Base-by-base conservation (phyloP, 2,888 invertebrate species). In the Euproctis similis region DNA sequence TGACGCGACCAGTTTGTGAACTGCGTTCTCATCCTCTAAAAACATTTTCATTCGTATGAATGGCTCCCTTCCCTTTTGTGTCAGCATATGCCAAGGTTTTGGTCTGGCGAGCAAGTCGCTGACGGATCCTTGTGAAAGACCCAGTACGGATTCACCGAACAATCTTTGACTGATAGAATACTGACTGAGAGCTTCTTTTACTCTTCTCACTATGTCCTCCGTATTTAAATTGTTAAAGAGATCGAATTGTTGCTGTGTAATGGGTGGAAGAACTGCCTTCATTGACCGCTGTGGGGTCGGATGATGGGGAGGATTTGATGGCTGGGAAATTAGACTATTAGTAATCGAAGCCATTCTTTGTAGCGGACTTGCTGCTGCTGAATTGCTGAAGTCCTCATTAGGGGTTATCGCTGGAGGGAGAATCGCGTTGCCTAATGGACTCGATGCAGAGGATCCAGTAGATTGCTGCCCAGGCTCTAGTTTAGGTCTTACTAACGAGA, bases 21-120 rank as follows among this genome's bases (percentile, higher is more conserved):
- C 96, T 7, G 96, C 96, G 59, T 96, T 95, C 48, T 96, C 96
- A 59, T 97, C 97, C 75, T 96, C 96, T 46, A 98, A 85, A 78
- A 98, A 98, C 92, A 97, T 95, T 74, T 97, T 96, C 97, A 98
- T 98, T 36, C 97, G 87, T 41, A 98, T 97, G 80, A 97, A 98
- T 0, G 97, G 98, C 64, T 98, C 97, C 12, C 97, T 88, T 1
- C 97, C 97, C 72, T 97, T 97, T 64, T 95, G 96, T 8, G 99
- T 99, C 26, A 99, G 87, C 97, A 98, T 97, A 67, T 97, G 96
- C 99, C 98, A 99, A 0, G 98, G 97, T 70, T 99, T 99, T 17
- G 99, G 99, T 28, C 99, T 85, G 12, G 98, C 98, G 41, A 99
- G 85, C 21, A 99, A 87, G 74, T 99, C 99, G 24, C 97, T 98